Percentiles rank a stretch among this genome's conserved stretches.
phyloP scores from a whole-genome alignment of 2,797 vertebrate species.

The Fistularia commersonii region DNA sequence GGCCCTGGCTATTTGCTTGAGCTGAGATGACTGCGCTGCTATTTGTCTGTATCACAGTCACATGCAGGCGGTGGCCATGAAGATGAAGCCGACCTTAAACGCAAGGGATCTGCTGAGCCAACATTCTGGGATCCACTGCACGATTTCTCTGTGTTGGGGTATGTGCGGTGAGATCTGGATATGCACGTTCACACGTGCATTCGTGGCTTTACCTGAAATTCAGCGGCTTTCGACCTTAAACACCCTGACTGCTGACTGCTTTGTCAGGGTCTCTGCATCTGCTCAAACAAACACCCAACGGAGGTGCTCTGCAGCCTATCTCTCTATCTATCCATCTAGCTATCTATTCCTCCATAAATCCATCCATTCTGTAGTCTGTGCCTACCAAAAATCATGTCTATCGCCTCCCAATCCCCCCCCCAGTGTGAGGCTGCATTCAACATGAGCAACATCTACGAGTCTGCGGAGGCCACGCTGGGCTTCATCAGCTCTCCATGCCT shows the following conservation, averaged over 20 bases:
- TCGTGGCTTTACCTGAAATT: conserved; percentile 29
- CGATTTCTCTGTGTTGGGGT: conserved; percentile 12
- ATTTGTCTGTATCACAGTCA: no score
- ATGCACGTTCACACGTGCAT: conserved; percentile 31
- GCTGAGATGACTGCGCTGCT: no score
- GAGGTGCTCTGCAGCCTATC: conserved; percentile 22
- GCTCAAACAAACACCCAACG: conserved; percentile 35
- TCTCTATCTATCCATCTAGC: conserved; percentile 20
- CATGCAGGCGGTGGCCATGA: no score
- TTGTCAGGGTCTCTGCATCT: conserved; percentile 62
- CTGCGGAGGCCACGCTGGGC: conserved; percentile 95
- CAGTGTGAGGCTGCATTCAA: conserved; percentile 61
- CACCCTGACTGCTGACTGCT: conserved; percentile 51
- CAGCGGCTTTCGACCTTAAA: conserved; percentile 60
- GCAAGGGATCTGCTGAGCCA: no score
- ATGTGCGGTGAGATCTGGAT: conserved; percentile 14
- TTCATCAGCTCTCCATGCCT: conserved; percentile 97
- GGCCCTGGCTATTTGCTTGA: no score
- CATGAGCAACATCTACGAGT: conserved; percentile 99
- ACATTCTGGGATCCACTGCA: no score
- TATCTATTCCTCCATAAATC: conserved; percentile 16
- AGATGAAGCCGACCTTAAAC: no score
- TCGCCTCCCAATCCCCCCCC: conserved; percentile 18
- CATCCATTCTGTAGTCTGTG: conserved; percentile 2
- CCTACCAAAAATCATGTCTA: conserved; percentile 1